Evolutionary conservation across 2,888 invertebrate species (phyloP), one percentile per base, ranked within the genome.

Genomic region (Agapostemon virescens): DNA sequence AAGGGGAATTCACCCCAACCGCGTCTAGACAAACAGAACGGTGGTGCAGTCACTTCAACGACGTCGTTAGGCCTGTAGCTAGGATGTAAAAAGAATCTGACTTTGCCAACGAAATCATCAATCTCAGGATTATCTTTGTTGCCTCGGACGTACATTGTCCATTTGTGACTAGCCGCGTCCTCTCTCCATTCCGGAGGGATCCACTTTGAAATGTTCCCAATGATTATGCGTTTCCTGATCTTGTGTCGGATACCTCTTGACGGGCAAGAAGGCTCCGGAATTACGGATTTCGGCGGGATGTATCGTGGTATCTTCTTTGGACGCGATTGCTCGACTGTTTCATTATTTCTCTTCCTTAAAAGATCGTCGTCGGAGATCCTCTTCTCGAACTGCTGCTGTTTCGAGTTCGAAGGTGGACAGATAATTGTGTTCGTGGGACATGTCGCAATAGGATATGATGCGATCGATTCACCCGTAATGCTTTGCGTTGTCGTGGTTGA

Each of bases 1-100:
- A 98, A 94, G 0, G 97, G 97, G 93, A 98, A 98, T 93, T 98
- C 98, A 17, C 98, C 98, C 98, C 98, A 98, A 26, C 98, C 98
- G 78, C 97, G 95, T 52, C 97, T 94, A 0, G 96, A 95, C 76
- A 98, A 92, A 93, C 97, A 97, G 94, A 96, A 98, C 0, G 98
- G 98, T 0, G 96, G 94, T 49, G 95, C 94, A 96, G 94, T 94
- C 13, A 98, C 93, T 91, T 97, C 96, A 11, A 98, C 95, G 36
- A 96, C 94, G 91, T 98, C 97, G 91, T 97, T 96, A 4, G 98
- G 98, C 78, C 96, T 95, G 93, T 98, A 98, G 36, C 97, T 97
- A 33, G 96, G 96, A 93, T 98, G 97, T 74, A 98, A 93, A 84
- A 96, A 95, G 89, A 97, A 97, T 81, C 96, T 94, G 36, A 97